Conservation (phyloP, 2,797 vertebrate genomes). For the Falco naumanni region DNA sequence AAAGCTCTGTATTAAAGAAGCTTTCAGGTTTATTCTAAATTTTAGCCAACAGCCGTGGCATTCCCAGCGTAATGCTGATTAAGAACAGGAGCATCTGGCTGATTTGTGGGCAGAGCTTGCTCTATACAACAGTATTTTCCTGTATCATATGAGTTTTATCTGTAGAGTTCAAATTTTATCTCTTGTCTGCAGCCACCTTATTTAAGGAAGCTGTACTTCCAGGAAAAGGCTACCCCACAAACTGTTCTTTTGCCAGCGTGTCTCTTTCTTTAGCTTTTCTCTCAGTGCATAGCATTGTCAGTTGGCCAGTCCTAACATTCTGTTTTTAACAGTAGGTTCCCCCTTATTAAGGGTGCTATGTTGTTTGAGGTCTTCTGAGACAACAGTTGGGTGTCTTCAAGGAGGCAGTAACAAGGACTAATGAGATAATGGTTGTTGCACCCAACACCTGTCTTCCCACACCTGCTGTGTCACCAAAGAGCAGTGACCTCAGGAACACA, state of each 20-base stretch:
- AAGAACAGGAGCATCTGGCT: neutral
- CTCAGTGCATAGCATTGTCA: neutral
- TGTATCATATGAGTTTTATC: neutral
- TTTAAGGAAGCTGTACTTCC: neutral
- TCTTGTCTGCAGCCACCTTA: neutral
- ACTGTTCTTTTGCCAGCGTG: neutral
- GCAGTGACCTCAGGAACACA: neutral
- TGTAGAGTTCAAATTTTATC: neutral
- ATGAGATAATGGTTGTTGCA: neutral
- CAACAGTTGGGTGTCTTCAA: neutral
- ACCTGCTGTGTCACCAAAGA: neutral
- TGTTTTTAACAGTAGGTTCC: neutral
- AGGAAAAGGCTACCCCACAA: neutral
- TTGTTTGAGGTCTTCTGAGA: neutral
- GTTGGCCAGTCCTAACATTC: neutral
- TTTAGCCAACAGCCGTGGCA: neutral
- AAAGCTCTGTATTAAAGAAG: neutral
- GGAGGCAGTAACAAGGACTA: neutral
- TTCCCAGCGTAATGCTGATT: neutral
- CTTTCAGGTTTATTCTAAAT: neutral
- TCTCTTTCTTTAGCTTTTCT: neutral
- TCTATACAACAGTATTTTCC: neutral
- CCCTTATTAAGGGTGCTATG: neutral
- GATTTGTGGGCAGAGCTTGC: neutral
- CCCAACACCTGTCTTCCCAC: neutral